phyloP scores from a whole-genome alignment of 2,888 invertebrate species.

The Xestia rhomboidea region DNA sequence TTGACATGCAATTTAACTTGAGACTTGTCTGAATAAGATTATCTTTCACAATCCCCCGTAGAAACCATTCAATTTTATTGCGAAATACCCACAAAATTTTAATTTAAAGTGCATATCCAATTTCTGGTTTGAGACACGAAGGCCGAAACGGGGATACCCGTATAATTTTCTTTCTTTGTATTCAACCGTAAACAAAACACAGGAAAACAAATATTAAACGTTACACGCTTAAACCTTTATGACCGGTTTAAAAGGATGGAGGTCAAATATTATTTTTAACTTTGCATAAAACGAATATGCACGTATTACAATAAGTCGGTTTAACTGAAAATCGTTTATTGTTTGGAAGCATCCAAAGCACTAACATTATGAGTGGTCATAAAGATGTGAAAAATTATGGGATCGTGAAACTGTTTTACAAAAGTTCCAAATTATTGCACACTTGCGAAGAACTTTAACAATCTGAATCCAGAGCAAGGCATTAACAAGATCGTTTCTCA shows the following conservation, averaged over 20 bases:
- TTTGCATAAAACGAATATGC: constrained; percentile 34
- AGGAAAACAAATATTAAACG: constrained; percentile 57
- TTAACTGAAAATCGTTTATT: constrained; percentile 52
- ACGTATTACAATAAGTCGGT: constrained; percentile 43
- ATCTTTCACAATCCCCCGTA: constrained; percentile 60
- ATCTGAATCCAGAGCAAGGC: constrained; percentile 6
- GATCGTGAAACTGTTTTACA: constrained; percentile 28
- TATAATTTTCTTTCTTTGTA: constrained; percentile 57
- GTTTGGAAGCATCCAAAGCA: constrained; percentile 39
- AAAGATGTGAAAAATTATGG: constrained; percentile 41
- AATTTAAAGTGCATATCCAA: constrained; percentile 36
- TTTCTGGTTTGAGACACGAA: constrained; percentile 32
- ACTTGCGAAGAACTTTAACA: not conserved
- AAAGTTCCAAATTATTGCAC: constrained; percentile 5
- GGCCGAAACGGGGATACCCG: constrained; percentile 33
- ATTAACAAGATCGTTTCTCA: not conserved
- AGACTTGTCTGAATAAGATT: constrained; percentile 56
- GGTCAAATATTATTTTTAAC: constrained; percentile 58
- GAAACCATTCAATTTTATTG: constrained; percentile 55
- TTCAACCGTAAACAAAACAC: constrained; percentile 51
- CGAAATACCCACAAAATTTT: constrained; percentile 18
- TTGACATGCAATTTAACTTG: constrained; percentile 27
- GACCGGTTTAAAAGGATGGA: constrained; percentile 55
- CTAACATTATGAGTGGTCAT: constrained; percentile 34
- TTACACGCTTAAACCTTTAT: constrained; percentile 40